Conservation (phyloP, 2,888 invertebrate species). For the Aphidius colemani region DNA sequence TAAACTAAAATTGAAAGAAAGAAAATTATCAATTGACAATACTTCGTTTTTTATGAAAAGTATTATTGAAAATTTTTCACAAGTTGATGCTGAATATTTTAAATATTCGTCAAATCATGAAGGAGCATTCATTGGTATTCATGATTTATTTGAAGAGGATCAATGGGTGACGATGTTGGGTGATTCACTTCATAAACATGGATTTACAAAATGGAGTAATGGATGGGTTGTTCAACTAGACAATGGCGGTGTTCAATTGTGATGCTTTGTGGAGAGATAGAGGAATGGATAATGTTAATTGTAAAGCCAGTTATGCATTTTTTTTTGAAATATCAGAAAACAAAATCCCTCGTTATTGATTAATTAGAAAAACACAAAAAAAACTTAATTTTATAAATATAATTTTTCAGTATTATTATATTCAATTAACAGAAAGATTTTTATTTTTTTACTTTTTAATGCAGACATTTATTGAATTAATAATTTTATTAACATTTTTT, state of each 20-base stretch:
- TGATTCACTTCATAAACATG: constrained; percentile 51
- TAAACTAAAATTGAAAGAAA: no score
- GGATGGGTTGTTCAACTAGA: constrained; percentile 53
- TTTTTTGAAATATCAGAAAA: constrained; percentile 47
- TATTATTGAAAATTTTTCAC: constrained; percentile 40
- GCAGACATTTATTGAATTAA: no score
- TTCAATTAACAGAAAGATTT: no score
- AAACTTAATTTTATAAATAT: no score
- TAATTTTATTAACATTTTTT: no score
- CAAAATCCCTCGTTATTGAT: constrained; percentile 25
- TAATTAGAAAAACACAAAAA: no score
- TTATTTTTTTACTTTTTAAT: no score
- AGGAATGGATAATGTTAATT: constrained; percentile 51
- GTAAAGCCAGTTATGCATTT: constrained; percentile 47
- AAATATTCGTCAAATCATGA: constrained; percentile 43
- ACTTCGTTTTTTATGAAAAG: no score
- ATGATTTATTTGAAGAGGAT: constrained; percentile 51
- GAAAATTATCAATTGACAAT: no score
- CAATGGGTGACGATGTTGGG: constrained; percentile 54
- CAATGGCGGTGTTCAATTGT: constrained; percentile 51
- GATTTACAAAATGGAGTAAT: constrained; percentile 53
- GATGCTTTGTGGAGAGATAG: constrained; percentile 48
- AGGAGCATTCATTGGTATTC: constrained; percentile 48
- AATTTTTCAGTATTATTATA: no score
- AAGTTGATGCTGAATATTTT: constrained; percentile 33